Percentiles rank a stretch among this genome's conserved stretches.
Evolutionary conservation across 2,113 vertebrate species (phyloP).

Genomic region (Macroglossus sobrinus): DNA sequence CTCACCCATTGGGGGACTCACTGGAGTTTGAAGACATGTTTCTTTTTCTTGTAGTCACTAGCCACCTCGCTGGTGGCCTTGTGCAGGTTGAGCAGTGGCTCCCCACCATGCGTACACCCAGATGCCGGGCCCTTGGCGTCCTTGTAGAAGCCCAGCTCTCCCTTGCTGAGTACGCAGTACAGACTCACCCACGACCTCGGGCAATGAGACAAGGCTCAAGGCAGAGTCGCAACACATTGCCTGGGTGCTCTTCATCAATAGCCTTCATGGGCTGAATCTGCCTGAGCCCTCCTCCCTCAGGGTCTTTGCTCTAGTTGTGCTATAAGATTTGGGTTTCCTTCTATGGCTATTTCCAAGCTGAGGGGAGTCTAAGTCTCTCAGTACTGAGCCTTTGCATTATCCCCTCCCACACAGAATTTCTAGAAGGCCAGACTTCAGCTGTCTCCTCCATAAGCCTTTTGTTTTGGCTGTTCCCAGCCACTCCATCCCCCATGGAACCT

Average conservation of each 20-base stretch:
- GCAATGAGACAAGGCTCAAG: background rate
- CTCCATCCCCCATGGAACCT: background rate
- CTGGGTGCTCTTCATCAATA: background rate
- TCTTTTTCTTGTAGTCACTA: constrained; percentile 97
- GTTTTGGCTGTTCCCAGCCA: background rate
- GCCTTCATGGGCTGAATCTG: background rate
- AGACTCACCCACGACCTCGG: constrained; percentile 95
- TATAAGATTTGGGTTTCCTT: background rate
- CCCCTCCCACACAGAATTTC: no score
- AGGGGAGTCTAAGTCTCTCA: background rate
- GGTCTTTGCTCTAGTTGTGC: background rate
- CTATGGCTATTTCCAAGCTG: background rate
- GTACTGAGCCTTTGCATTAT: background rate
- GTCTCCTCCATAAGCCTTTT: background rate
- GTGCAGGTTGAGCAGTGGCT: constrained; percentile 90
- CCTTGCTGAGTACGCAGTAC: constrained; percentile 94
- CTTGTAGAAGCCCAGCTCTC: constrained; percentile 96
- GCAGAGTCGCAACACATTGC: background rate
- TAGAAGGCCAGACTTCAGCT: no score
- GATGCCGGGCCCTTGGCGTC: constrained; percentile 89
- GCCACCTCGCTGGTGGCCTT: constrained; percentile 90
- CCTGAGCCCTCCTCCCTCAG: background rate
- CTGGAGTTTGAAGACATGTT: constrained; percentile 97
- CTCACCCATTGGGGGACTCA: constrained; percentile 65
- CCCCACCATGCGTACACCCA: constrained; percentile 86